Conservation (phyloP, 2,888 invertebrate species). For the Microdon myrmicae region DNA sequence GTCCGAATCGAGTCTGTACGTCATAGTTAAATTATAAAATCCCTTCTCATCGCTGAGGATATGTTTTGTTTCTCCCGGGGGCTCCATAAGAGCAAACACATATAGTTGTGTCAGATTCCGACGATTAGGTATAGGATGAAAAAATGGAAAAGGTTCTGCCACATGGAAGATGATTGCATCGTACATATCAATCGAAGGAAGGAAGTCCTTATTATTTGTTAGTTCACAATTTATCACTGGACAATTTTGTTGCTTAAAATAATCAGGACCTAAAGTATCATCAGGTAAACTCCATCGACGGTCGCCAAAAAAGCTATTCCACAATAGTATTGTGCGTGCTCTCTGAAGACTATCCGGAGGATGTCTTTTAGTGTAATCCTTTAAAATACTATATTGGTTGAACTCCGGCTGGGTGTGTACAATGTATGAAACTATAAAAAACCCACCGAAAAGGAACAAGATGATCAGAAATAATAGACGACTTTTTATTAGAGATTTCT, state of each 20-base stretch:
- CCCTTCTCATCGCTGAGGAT: slow-evolving; percentile 59
- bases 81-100: slow-evolving; percentile 68
- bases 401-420: slow-evolving; percentile 56
- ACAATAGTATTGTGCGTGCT: slow-evolving; percentile 57
- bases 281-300: slow-evolving; percentile 58
- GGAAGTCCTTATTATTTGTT: slow-evolving; percentile 62
- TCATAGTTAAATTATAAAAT: slow-evolving; percentile 72
- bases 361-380: slow-evolving; percentile 42
- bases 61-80: slow-evolving; percentile 65
- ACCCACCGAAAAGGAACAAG: slow-evolving; percentile 4
- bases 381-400: slow-evolving; percentile 59
- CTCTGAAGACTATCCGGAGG: slow-evolving; percentile 1
- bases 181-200: slow-evolving; percentile 63
- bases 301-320: slow-evolving; percentile 62
- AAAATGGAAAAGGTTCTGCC: slow-evolving; percentile 62
- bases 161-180: slow-evolving; percentile 70
- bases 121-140: slow-evolving; percentile 60
- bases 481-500: neutral
- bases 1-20: slow-evolving; percentile 70
- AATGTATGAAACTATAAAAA: slow-evolving; percentile 52
- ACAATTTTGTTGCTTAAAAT: slow-evolving; percentile 60
- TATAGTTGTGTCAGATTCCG: slow-evolving; percentile 68
- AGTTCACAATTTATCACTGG: slow-evolving; percentile 67
- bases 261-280: slow-evolving; percentile 57
- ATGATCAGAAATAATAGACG: slow-evolving; percentile 6